Percentiles rank a stretch among this genome's conserved stretches.
phyloP scores from a whole-genome alignment of 2,888 invertebrate species.

The Nasonovia ribisnigri region DNA sequence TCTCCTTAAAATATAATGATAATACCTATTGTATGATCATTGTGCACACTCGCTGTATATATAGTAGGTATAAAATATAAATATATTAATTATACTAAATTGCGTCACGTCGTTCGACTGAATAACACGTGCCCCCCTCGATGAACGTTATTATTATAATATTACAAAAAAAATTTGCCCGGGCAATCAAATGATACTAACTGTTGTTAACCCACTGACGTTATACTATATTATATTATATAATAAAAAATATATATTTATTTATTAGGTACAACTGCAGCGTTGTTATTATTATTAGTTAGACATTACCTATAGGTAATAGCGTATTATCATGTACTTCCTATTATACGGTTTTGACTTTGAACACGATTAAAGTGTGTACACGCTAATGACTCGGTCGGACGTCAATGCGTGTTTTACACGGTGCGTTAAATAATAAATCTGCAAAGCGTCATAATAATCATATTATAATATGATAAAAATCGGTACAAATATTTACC shows the following conservation, averaged over 20 bases:
- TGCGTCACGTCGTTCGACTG: background rate
- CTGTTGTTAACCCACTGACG: background rate
- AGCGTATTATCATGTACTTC: background rate
- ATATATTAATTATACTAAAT: background rate
- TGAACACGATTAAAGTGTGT: slow-evolving; percentile 25
- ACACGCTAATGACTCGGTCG: background rate
- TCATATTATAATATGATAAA: slow-evolving; percentile 13
- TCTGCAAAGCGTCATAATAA: slow-evolving; percentile 31
- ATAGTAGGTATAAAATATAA: background rate
- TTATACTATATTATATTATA: background rate
- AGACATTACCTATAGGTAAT: background rate
- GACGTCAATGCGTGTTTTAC: slow-evolving; percentile 40
- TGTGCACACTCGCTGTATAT: background rate
- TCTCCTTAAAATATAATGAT: background rate
- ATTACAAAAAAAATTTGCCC: background rate
- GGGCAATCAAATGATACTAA: background rate
- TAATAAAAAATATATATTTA: background rate
- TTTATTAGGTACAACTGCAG: background rate
- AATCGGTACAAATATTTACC: slow-evolving; percentile 23
- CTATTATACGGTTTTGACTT: slow-evolving; percentile 44
- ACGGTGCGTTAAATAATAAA: slow-evolving; percentile 8
- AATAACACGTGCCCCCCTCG: background rate
- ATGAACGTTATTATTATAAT: slow-evolving; percentile 23
- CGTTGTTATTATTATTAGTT: background rate
- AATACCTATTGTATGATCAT: background rate